Base-by-base conservation (phyloP, 2,888 invertebrate genomes). In the Protonemura montana region DNA sequence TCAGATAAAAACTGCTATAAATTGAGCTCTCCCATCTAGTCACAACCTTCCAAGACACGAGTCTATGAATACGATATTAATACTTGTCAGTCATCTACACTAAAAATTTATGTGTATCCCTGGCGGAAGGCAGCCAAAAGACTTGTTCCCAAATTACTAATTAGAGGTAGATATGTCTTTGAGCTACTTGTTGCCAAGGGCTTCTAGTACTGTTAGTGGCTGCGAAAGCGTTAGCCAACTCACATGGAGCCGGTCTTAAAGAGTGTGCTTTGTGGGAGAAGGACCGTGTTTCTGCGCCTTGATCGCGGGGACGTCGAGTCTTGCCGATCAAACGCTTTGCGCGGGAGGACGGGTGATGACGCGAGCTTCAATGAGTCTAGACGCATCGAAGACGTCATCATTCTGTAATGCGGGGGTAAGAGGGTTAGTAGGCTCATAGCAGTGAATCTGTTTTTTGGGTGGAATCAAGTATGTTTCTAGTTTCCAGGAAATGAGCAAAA, bases 261-360 rank as follows among this genome's bases (percentile, higher is more conserved):
- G 78, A 89, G 84, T 86, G 89, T 88, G 87, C 88, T 89, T 87
- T 89, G 87, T 80, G 87, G 88, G n/a, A 83, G 84, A 25, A 86
- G 29, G 29, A 81, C 85, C 82, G 84, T 81, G 76, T 88, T 88
- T 10, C 89, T 88, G 16, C 90, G 89, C 29, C 87, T 88, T 27
- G 89, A 87, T 30, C 89, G 87, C 87, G 90, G 90, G 41, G 90
- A 90, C 27, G 89, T 89, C 84, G 90, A 89, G 76, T 90, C 90
- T 85, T 90, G 89, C 41, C 89, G 89, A 27, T 90, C 90, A 59
- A 89, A 89, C 59, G 89, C 88, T 89, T 90, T 91, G 86, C 90
- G 89, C 30, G 88, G 88, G 82, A 89, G 88, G 76, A 90, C 89
- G 78, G 90, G 91, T 30, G 90, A 90, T 41, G 89, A 81, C 21